Evolutionary conservation across 1,140 invertebrate genomes (phyloP).

Genomic region (Drosophila albomicans): DNA sequence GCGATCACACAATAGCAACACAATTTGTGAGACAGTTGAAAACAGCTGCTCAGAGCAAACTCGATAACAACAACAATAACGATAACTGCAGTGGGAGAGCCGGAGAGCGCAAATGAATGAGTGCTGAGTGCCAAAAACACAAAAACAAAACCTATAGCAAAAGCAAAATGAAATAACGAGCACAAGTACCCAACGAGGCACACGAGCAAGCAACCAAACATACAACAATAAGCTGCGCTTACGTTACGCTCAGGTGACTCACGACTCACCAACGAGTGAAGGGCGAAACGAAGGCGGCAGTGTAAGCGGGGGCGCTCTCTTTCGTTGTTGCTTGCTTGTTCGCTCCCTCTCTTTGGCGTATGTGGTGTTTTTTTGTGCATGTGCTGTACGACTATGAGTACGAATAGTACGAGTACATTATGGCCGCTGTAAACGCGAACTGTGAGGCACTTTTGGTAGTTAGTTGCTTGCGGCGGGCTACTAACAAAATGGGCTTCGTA

Average conservation of each 20-base stretch:
- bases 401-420: constrained; percentile 46
- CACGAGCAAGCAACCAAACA: constrained; percentile 42
- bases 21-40: constrained; percentile 23
- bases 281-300: constrained; percentile 50
- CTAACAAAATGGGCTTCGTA: constrained; percentile 82
- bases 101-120: not conserved
- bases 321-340: constrained; percentile 12
- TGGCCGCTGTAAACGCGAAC: constrained; percentile 49
- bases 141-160: not conserved
- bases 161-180: constrained; percentile 9
- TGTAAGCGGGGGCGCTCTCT: constrained; percentile 56
- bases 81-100: constrained; percentile 38
- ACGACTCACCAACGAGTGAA: constrained; percentile 60
- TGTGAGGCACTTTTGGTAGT: constrained; percentile 65
- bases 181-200: constrained; percentile 35
- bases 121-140: constrained; percentile 11
- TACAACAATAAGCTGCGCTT: constrained; percentile 77
- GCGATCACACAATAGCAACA: constrained; percentile 42
- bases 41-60: constrained; percentile 44
- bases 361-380: constrained; percentile 47
- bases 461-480: constrained; percentile 78
- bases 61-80: constrained; percentile 7
- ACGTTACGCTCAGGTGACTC: constrained; percentile 84
- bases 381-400: constrained; percentile 35
- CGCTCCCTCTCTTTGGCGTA: constrained; percentile 4